phyloP scores from a whole-genome alignment of 2,888 invertebrate genomes.

The Nomada flava region DNA sequence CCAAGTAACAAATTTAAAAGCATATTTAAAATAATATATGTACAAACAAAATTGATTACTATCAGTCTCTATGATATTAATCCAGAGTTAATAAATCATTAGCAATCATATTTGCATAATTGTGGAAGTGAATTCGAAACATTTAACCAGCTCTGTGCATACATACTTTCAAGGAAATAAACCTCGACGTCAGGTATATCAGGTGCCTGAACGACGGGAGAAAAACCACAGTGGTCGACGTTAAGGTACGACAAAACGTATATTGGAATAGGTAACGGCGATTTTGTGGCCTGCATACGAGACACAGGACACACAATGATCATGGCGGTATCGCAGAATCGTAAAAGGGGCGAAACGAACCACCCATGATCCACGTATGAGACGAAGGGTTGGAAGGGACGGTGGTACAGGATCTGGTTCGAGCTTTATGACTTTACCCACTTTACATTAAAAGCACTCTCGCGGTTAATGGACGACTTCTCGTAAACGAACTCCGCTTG shows the following conservation, averaged over 20 bases:
- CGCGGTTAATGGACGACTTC: slow-evolving; percentile 73
- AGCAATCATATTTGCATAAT: too few species aligned
- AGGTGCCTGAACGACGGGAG: neutral
- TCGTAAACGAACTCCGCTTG: slow-evolving; percentile 68
- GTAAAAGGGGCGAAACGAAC: slow-evolving; percentile 62
- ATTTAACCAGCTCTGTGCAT: too few species aligned
- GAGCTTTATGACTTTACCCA: slow-evolving; percentile 72
- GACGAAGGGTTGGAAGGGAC: neutral
- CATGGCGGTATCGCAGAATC: slow-evolving; percentile 48
- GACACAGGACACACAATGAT: slow-evolving; percentile 10
- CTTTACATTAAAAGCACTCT: slow-evolving; percentile 76
- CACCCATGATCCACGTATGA: slow-evolving; percentile 68
- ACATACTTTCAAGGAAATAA: neutral
- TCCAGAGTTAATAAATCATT: too few species aligned
- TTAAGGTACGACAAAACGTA: slow-evolving; percentile 34
- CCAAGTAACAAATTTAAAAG: too few species aligned
- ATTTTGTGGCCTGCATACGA: slow-evolving; percentile 50
- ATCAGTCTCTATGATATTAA: too few species aligned
- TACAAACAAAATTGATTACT: too few species aligned
- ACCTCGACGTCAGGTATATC: neutral
- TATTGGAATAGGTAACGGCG: slow-evolving; percentile 51
- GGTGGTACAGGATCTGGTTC: slow-evolving; percentile 15
- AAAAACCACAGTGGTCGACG: neutral
- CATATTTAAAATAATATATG: too few species aligned
- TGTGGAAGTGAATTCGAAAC: too few species aligned